A percentile compares a stretch with the other conserved stretches of the same genome.
Conservation (phyloP, 1,140 invertebrate species). For the Halictus rubicundus region DNA sequence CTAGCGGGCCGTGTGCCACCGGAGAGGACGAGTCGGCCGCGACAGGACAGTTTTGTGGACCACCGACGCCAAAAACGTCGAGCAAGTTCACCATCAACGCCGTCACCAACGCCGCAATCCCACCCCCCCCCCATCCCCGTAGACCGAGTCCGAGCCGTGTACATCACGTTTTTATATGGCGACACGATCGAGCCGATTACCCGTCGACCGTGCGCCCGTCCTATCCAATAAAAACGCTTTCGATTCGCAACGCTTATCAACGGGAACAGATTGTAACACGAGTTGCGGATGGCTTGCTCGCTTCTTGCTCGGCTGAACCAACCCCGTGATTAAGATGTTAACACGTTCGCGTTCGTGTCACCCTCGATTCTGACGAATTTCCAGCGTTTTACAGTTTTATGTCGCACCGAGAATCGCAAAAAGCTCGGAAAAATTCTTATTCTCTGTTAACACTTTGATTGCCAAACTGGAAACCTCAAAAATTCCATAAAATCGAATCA, state of each 20-base stretch:
- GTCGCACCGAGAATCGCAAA: too few relatives aligned
- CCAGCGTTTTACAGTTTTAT: too few relatives aligned
- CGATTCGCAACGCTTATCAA: conserved; percentile 57
- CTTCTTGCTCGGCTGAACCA: neutral
- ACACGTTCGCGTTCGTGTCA: too few relatives aligned
- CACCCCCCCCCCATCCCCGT: neutral
- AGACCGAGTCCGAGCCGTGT: neutral
- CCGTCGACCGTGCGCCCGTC: conserved; percentile 37
- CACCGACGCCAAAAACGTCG: conserved; percentile 54
- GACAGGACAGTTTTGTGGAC: conserved; percentile 60
- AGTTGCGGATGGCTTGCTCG: conserved; percentile 12
- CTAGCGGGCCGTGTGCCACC: conserved; percentile 22
- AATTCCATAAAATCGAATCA: too few relatives aligned
- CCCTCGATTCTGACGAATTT: too few relatives aligned
- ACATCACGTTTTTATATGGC: conserved; percentile 59
- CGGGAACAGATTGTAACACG: conserved; percentile 51
- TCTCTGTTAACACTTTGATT: too few relatives aligned
- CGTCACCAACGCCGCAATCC: conserved; percentile 29
- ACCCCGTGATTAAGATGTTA: neutral
- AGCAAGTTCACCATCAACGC: conserved; percentile 43
- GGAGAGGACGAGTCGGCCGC: conserved; percentile 41
- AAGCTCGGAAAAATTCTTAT: too few relatives aligned
- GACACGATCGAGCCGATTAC: conserved; percentile 61
- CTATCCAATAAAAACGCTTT: conserved; percentile 57
- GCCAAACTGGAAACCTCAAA: too few relatives aligned